Conservation (phyloP, 2,888 invertebrate genomes). For the Halictus quadricinctus region DNA sequence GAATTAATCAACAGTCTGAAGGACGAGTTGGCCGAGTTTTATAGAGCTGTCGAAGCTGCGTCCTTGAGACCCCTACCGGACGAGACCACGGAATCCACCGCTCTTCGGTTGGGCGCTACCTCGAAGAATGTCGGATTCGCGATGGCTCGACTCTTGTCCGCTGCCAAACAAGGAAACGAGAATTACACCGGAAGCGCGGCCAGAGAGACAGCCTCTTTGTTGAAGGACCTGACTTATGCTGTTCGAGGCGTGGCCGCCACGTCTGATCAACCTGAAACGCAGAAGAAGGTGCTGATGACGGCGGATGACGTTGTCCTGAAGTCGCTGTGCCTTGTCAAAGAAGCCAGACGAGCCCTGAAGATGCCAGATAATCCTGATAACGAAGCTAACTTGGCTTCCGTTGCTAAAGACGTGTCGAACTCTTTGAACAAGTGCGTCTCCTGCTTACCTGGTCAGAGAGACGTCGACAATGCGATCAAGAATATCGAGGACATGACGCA, state of each 20-base stretch:
- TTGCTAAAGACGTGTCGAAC: conserved; percentile 88
- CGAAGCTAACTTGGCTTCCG: conserved; percentile 86
- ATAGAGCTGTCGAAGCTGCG: conserved; percentile 88
- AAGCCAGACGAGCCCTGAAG: conserved; percentile 90
- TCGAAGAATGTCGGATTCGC: conserved; percentile 92
- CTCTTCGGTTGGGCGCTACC: conserved; percentile 85
- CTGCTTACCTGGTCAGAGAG: conserved; percentile 95
- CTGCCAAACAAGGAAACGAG: conserved; percentile 91
- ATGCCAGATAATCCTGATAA: conserved; percentile 86
- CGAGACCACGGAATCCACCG: conserved; percentile 87
- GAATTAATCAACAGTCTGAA: conserved; percentile 92
- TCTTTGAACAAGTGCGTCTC: conserved; percentile 88
- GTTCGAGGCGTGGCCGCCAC: conserved; percentile 92
- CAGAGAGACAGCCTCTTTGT: conserved; percentile 90
- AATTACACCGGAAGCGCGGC: conserved; percentile 92
- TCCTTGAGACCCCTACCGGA: conserved; percentile 92
- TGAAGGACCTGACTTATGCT: conserved; percentile 89
- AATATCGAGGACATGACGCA: conserved; percentile 91
- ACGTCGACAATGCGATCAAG: conserved; percentile 94
- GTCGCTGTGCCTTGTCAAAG: conserved; percentile 90
- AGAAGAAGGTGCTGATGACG: conserved; percentile 86
- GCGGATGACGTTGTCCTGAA: conserved; percentile 92
- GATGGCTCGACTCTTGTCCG: conserved; percentile 93
- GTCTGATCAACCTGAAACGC: conserved; percentile 85
- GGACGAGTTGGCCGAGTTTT: conserved; percentile 91